Evolutionary conservation across 2,113 vertebrate genomes (phyloP).

Genomic region (Callipepla squamata): DNA sequence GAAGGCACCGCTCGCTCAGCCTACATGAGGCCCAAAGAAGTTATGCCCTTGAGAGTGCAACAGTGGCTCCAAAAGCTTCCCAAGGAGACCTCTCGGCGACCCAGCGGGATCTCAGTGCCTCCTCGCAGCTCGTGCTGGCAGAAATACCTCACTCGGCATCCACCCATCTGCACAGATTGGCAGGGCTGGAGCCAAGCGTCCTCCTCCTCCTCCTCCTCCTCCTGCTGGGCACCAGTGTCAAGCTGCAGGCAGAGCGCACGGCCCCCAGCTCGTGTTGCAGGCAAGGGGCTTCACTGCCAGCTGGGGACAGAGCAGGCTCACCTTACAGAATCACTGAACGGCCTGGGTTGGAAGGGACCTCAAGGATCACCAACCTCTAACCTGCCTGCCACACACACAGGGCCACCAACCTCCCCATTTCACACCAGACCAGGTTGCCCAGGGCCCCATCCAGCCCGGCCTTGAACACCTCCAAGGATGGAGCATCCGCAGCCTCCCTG

Average conservation of each 20-base stretch:
- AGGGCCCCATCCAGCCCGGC: no score
- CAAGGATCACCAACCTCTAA: no score
- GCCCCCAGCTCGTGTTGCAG: background rate
- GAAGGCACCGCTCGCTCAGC: background rate
- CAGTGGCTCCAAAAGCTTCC: background rate
- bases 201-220: background rate
- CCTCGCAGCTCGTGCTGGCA: background rate
- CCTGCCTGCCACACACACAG: no score
- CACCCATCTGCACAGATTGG: background rate
- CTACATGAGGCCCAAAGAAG: background rate
- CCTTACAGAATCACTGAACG: no score
- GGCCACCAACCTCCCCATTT: no score
- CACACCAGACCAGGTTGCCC: no score
- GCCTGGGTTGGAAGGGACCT: no score
- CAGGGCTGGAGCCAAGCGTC: background rate
- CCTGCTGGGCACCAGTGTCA: background rate
- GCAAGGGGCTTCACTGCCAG: rapidly evolving
- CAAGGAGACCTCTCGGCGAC: background rate
- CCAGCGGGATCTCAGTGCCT: background rate
- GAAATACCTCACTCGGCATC: background rate
- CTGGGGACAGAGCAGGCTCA: background rate
- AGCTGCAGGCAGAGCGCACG: background rate
- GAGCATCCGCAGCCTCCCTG: no score
- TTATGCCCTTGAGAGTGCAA: rapidly evolving
- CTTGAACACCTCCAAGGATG: no score